A percentile compares a stretch with the other conserved stretches of the same genome.
Conservation (phyloP, 1,140 invertebrate genomes). For the Eupeodes corollae region DNA sequence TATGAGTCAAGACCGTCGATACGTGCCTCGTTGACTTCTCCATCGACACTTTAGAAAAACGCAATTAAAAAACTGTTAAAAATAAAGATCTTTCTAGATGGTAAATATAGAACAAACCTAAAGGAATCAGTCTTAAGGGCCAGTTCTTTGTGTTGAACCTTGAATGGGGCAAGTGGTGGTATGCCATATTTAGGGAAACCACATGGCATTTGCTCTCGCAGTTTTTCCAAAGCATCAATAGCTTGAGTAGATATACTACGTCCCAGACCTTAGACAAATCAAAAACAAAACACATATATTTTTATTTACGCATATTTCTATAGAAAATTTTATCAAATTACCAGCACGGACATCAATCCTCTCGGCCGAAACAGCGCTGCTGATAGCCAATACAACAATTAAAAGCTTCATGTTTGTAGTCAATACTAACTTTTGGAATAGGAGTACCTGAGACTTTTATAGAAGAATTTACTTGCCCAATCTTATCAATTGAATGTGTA, state of each 20-base stretch:
- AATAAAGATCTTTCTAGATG: background rate
- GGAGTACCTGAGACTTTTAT: too few relatives aligned
- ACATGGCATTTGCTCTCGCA: constrained; percentile 30
- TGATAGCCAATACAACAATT: constrained; percentile 23
- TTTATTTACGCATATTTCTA: too few relatives aligned
- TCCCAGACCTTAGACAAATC: too few relatives aligned
- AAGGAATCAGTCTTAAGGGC: constrained; percentile 19
- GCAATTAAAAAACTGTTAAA: background rate
- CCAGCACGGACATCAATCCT: constrained; percentile 5
- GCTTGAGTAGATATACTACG: constrained; percentile 14
- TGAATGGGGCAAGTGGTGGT: constrained; percentile 27
- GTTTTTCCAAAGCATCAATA: constrained; percentile 14
- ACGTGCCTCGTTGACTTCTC: constrained; percentile 24
- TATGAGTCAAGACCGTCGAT: constrained; percentile 31
- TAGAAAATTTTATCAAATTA: too few relatives aligned
- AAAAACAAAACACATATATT: too few relatives aligned
- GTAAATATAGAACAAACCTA: constrained; percentile 4
- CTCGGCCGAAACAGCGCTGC: constrained; percentile 21
- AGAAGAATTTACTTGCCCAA: too few relatives aligned
- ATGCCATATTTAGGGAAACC: constrained; percentile 25
- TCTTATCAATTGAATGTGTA: too few relatives aligned
- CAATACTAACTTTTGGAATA: too few relatives aligned
- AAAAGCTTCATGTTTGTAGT: constrained; percentile 16
- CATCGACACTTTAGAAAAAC: constrained; percentile 5
- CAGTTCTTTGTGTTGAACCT: constrained; percentile 19